phyloP scores from a whole-genome alignment of 2,888 invertebrate genomes.

The Neuroscelio doddi region DNA sequence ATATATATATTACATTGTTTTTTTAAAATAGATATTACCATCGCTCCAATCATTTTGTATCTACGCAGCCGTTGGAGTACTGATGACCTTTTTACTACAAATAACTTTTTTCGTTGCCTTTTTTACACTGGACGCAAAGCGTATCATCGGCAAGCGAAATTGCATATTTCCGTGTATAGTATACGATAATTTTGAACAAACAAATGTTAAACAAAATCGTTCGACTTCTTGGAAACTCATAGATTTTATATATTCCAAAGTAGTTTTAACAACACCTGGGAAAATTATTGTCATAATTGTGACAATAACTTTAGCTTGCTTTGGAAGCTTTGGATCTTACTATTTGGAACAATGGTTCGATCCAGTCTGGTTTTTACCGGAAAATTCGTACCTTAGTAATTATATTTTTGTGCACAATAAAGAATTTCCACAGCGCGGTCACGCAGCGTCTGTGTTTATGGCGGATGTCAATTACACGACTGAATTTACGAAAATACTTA shows the following conservation, averaged over 20 bases:
- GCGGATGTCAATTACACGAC: conserved; percentile 31
- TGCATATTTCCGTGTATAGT: conserved; percentile 79
- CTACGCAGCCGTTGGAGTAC: conserved; percentile 84
- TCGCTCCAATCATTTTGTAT: conserved; percentile 87
- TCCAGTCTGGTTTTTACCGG: conserved; percentile 85
- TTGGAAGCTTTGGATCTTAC: conserved; percentile 78
- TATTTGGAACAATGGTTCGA: conserved; percentile 85
- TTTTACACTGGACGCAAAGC: conserved; percentile 80
- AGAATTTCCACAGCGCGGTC: conserved; percentile 80
- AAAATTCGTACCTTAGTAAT: conserved; percentile 78
- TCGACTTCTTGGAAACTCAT: conserved; percentile 76
- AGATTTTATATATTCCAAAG: conserved; percentile 76
- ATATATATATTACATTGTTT: no score
- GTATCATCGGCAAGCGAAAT: conserved; percentile 78
- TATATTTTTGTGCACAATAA: conserved; percentile 75
- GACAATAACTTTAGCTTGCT: conserved; percentile 76
- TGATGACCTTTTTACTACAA: conserved; percentile 83
- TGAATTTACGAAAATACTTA: conserved; percentile 35
- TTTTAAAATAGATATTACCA: conserved; percentile 83
- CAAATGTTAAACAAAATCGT: conserved; percentile 75
- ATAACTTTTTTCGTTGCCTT: conserved; percentile 88
- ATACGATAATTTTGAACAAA: conserved; percentile 75
- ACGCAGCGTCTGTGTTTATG: conserved; percentile 72
- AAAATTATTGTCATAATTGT: conserved; percentile 78
- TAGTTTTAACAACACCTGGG: conserved; percentile 79